Percentiles rank a stretch among this genome's conserved stretches.
Conservation (phyloP, 2,888 invertebrate genomes). For the Volucella inflata region DNA sequence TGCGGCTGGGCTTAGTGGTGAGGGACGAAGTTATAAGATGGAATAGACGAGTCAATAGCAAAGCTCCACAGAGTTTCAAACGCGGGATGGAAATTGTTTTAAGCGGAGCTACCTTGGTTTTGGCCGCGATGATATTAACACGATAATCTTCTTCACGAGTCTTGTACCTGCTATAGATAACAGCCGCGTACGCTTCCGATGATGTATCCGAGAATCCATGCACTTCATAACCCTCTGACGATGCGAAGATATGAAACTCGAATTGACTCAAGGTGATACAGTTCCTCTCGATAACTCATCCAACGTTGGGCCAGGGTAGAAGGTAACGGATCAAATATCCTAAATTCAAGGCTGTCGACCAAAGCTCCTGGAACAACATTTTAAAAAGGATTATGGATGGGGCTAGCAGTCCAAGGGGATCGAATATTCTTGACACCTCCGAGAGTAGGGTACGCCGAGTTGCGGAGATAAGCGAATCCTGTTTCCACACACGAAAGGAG, state of each 20-base stretch:
- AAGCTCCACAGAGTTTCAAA: not conserved
- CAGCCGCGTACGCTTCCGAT: constrained; percentile 2
- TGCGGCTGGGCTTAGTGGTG: not conserved
- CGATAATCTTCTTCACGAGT: too few species aligned
- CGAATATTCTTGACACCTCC: not conserved
- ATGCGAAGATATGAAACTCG: too few species aligned
- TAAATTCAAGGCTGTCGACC: not conserved
- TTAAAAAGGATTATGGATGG: not conserved
- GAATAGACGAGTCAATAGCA: not conserved
- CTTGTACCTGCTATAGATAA: not conserved
- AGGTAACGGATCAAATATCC: not conserved
- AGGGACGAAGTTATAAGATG: constrained; percentile 4
- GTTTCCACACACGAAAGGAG: not conserved
- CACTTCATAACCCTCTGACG: not conserved
- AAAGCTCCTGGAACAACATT: not conserved
- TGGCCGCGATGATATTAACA: too few species aligned
- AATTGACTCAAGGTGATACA: not conserved
- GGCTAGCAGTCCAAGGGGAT: not conserved
- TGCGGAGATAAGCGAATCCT: not conserved
- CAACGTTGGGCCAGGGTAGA: not conserved
- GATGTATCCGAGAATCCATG: constrained; percentile 7
- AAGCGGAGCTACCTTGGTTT: constrained; percentile 2
- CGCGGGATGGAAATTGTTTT: not conserved
- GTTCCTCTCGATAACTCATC: not conserved
- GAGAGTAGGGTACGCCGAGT: not conserved